Conservation (phyloP, 2,888 invertebrate species). For the Drosophila ustulata region DNA sequence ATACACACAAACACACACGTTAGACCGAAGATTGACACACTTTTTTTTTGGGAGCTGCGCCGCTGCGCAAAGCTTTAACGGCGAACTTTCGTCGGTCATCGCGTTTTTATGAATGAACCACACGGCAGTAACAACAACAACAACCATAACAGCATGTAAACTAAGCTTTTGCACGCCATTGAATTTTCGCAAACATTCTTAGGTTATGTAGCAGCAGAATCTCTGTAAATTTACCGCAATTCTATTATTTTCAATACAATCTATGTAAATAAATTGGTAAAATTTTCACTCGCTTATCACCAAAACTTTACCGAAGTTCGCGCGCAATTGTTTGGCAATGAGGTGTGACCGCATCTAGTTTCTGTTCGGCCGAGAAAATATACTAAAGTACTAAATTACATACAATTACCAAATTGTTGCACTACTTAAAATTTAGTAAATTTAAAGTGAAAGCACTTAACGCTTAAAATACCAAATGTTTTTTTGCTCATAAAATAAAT, state of each 20-base stretch:
- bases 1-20: conserved; percentile 21
- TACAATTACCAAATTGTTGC: too few species aligned
- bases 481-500: too few species aligned
- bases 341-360: not conserved
- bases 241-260: not conserved
- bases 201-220: too few species aligned
- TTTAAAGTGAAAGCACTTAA: too few species aligned
- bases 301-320: not conserved
- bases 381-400: not conserved
- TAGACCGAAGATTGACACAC: conserved; percentile 63
- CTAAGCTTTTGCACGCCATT: conserved; percentile 32
- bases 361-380: not conserved
- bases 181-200: not conserved
- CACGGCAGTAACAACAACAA: conserved; percentile 29
- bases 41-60: conserved; percentile 58
- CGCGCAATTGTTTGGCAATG: not conserved
- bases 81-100: conserved; percentile 35
- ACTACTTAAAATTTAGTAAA: too few species aligned
- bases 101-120: conserved; percentile 74
- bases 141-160: not conserved
- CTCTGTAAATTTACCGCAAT: not conserved
- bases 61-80: conserved; percentile 61
- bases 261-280: not conserved
- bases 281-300: not conserved
- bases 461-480: too few species aligned